These are phyloP conservation scores for Hybognathus amarus DNA, from an alignment of 2,797 vertebrate genomes.

Conservation along the genomic window DNA sequence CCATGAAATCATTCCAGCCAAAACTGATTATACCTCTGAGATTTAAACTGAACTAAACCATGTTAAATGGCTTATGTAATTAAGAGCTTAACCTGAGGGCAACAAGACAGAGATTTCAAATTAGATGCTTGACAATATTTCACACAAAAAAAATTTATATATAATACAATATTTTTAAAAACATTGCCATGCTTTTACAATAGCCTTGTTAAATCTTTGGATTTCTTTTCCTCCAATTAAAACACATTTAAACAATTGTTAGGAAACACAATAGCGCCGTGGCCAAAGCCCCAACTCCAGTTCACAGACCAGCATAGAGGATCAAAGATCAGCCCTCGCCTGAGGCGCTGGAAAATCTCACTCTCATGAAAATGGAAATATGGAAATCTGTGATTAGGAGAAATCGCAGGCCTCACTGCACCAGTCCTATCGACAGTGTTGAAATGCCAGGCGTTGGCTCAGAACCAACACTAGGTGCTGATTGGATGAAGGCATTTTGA, in stretches of 20 bases:
- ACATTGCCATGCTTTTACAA: neutral
- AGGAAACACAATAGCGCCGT: neutral
- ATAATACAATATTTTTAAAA: neutral
- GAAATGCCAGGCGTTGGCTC: conserved; percentile 5
- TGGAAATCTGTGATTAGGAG: conserved; percentile 45
- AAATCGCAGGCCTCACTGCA: conserved; percentile 10
- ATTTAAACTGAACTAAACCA: conserved; percentile 58
- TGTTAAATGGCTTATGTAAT: conserved; percentile 53
- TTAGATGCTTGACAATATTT: conserved; percentile 24
- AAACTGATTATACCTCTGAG: conserved; percentile 48
- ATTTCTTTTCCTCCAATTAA: conserved; percentile 10
- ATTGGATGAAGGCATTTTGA: conserved; percentile 22
- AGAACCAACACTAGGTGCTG: neutral
- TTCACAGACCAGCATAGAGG: conserved; percentile 20
- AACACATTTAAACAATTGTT: conserved; percentile 22
- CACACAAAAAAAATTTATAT: neutral
- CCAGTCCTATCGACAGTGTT: conserved; percentile 10
- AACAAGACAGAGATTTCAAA: conserved; percentile 14
- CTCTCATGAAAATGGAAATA: conserved; percentile 54
- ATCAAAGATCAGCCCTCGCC: conserved; percentile 34
- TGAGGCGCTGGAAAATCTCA: conserved; percentile 8
- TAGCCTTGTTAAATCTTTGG: neutral
- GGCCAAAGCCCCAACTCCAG: conserved; percentile 16
- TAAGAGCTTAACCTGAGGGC: conserved; percentile 47
- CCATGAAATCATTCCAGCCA: conserved; percentile 43